Conservation (phyloP, 2,888 invertebrate genomes). For the Prenolepis imparis region DNA sequence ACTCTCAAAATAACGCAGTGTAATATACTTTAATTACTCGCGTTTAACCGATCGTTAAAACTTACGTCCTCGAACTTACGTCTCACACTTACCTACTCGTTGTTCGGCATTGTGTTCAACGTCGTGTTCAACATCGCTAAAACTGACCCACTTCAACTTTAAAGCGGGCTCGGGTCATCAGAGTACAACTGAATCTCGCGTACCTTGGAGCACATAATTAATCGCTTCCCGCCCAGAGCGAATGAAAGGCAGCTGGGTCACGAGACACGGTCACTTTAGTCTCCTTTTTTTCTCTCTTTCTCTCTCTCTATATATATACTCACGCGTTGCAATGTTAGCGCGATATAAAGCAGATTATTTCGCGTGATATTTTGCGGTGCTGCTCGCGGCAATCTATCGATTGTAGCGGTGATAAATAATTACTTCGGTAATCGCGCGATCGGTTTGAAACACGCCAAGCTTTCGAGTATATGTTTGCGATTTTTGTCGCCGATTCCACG, state of each 20-base stretch:
- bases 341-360: slow-evolving; percentile 59
- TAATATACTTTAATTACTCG: slow-evolving; percentile 27
- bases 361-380: slow-evolving; percentile 58
- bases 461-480: slow-evolving; percentile 30
- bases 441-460: slow-evolving; percentile 38
- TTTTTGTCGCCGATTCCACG: slow-evolving; percentile 40
- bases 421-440: slow-evolving; percentile 67
- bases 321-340: slow-evolving; percentile 1
- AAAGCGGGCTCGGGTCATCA: slow-evolving; percentile 36
- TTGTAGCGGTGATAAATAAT: slow-evolving; percentile 69
- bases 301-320: not conserved
- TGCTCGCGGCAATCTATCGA: slow-evolving; percentile 60
- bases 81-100: not conserved
- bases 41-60: slow-evolving; percentile 30
- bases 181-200: slow-evolving; percentile 34
- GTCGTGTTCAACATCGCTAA: slow-evolving; percentile 42
- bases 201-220: slow-evolving; percentile 61
- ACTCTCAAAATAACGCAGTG: slow-evolving; percentile 19
- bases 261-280: slow-evolving; percentile 46
- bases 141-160: slow-evolving; percentile 42
- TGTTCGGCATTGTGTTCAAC: slow-evolving; percentile 26
- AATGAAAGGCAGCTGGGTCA: slow-evolving; percentile 49
- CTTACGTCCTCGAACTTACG: slow-evolving; percentile 11
- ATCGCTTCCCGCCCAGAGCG: slow-evolving; percentile 51
- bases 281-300: slow-evolving; percentile 51